Conservation (phyloP, 35 echinoderm and acorn worm genomes). For the Patiria miniata region DNA sequence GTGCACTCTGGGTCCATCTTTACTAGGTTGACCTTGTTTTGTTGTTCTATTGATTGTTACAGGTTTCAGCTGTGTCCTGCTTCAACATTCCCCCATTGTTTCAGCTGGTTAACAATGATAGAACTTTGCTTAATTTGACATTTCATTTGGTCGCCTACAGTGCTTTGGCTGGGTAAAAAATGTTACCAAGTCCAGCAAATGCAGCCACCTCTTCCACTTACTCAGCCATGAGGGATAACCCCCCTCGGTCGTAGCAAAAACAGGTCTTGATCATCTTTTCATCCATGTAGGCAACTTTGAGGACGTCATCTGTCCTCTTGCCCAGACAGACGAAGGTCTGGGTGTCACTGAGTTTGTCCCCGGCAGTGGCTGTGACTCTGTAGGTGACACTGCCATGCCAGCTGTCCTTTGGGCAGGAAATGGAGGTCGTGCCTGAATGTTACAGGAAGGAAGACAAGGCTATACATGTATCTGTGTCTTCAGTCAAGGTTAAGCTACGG, state of each 20-base stretch:
- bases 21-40: too few species aligned
- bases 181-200: too few species aligned
- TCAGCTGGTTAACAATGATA: too few species aligned
- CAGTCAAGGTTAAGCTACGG: too few species aligned
- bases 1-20: too few species aligned
- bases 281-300: background rate
- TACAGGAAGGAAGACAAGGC: background rate
- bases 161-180: too few species aligned
- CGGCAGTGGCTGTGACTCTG: background rate
- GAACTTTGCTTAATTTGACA: too few species aligned
- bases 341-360: background rate
- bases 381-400: constrained; percentile 20
- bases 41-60: too few species aligned
- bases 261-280: constrained; percentile 5
- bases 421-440: background rate
- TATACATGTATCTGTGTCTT: too few species aligned
- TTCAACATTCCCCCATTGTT: too few species aligned
- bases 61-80: too few species aligned
- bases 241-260: background rate
- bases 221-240: background rate
- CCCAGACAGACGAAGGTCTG: constrained; percentile 17
- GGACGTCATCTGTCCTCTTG: background rate
- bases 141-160: too few species aligned
- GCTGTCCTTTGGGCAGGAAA: background rate
- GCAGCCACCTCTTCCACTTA: background rate